Conservation (phyloP, 2,113 vertebrate genomes). For the Epinephelus fuscoguttatus region DNA sequence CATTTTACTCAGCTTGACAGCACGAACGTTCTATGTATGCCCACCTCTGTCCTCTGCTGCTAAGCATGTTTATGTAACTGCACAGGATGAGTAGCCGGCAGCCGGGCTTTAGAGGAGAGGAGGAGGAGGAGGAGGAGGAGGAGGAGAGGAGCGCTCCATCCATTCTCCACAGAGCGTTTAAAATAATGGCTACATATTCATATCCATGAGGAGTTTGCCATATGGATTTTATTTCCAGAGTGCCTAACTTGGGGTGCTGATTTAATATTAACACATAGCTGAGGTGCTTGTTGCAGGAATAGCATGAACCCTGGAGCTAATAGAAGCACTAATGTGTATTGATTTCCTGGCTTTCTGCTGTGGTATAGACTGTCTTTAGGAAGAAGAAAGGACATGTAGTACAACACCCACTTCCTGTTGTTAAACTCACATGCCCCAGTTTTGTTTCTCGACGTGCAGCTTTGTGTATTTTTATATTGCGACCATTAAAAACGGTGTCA, state of each 20-base stretch:
- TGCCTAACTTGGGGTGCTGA: background rate
- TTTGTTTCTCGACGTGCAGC: background rate
- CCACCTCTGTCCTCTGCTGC: slow-evolving; percentile 74
- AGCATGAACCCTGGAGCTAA: slow-evolving; percentile 48
- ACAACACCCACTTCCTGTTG: slow-evolving; percentile 36
- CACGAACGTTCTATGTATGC: slow-evolving; percentile 49
- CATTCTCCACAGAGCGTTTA: slow-evolving; percentile 29
- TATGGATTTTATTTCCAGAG: slow-evolving; percentile 19
- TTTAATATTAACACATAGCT: slow-evolving; percentile 23
- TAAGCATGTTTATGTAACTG: slow-evolving; percentile 85
- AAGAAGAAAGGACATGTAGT: slow-evolving; percentile 24
- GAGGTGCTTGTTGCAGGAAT: slow-evolving; percentile 25
- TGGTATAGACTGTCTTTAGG: slow-evolving; percentile 32
- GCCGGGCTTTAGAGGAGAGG: slow-evolving; percentile 66
- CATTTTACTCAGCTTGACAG: slow-evolving; percentile 48
- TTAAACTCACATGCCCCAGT: slow-evolving; percentile 18
- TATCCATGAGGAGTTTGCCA: slow-evolving; percentile 31
- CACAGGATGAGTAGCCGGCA: slow-evolving; percentile 75
- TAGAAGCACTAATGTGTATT: slow-evolving; percentile 75
- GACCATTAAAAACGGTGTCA: slow-evolving; percentile 61
- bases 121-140: slow-evolving; percentile 26
- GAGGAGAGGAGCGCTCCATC: slow-evolving; percentile 26
- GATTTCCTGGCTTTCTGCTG: slow-evolving; percentile 68
- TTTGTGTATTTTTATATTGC: slow-evolving; percentile 42
- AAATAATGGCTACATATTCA: slow-evolving; percentile 40